Evolutionary conservation across 2,113 vertebrate genomes (phyloP).

Genomic region (Taurulus bubalis): DNA sequence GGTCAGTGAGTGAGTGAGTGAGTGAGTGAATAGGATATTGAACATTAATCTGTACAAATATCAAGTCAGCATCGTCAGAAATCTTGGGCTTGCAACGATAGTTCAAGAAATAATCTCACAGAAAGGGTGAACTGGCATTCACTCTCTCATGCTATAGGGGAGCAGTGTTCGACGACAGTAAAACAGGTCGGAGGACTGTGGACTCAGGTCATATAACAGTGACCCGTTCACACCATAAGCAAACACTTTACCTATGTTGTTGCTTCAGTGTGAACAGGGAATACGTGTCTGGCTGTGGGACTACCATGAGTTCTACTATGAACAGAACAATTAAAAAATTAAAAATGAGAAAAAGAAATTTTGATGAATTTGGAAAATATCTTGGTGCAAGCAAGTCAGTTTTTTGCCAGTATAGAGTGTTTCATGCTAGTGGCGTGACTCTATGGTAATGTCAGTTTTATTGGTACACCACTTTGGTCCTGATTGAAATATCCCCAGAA

Average conservation of each 20-base stretch:
- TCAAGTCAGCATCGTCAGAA: not conserved
- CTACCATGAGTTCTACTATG: too few relatives aligned
- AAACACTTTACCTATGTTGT: not conserved
- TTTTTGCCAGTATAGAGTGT: not conserved
- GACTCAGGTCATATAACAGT: constrained; percentile 3
- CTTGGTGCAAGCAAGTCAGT: not conserved
- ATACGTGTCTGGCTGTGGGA: not conserved
- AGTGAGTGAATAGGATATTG: not conserved
- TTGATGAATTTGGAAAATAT: not conserved
- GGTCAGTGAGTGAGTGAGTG: not conserved
- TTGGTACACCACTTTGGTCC: not conserved
- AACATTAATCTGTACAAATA: not conserved
- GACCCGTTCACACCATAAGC: not conserved
- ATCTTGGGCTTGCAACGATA: not conserved
- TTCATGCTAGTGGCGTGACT: not conserved
- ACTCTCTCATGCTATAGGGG: not conserved
- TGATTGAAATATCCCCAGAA: not conserved
- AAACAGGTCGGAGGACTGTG: not conserved
- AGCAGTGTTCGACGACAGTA: not conserved
- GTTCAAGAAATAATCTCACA: not conserved
- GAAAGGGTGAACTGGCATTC: not conserved
- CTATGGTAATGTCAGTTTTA: not conserved
- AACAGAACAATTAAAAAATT: not conserved
- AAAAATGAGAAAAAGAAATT: not conserved
- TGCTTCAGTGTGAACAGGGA: not conserved